A percentile compares a stretch with the other conserved stretches of the same genome.
Evolutionary conservation across 2,888 invertebrate genomes (phyloP).

Genomic region (Leucoma salicis): DNA sequence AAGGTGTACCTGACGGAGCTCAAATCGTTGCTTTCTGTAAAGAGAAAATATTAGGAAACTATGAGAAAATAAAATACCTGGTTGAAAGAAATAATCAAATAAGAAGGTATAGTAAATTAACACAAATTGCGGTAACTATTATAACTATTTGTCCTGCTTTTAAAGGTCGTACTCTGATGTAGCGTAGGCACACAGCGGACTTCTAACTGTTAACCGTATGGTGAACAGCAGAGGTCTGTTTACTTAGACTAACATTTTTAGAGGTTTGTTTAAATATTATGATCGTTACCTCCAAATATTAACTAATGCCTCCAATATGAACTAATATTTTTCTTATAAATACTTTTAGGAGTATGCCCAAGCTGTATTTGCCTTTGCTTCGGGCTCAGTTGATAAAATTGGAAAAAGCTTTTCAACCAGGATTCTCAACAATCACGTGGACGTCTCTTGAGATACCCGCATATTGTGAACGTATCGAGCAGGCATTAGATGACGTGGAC

Average conservation of each 20-base stretch:
- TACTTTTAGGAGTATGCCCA: constrained; percentile 79
- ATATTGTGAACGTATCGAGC: constrained; percentile 82
- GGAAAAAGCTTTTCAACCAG: constrained; percentile 88
- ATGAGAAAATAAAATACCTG: constrained; percentile 83
- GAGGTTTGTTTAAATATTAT: too few species aligned
- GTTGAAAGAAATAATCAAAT: constrained; percentile 84
- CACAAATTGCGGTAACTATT: not conserved
- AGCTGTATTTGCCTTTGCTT: constrained; percentile 86
- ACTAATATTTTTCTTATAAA: not conserved
- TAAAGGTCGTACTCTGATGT: not conserved
- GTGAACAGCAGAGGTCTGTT: too few species aligned
- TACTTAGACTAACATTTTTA: too few species aligned
- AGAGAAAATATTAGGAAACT: constrained; percentile 84
- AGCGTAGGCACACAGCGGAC: too few species aligned
- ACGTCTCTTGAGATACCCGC: constrained; percentile 87
- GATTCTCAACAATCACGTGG: constrained; percentile 90
- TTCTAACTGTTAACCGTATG: too few species aligned
- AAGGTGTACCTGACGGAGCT: constrained; percentile 88
- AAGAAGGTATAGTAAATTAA: constrained; percentile 48
- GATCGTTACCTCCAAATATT: not conserved
- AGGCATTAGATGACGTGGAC: constrained; percentile 83
- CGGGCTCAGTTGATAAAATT: constrained; percentile 85
- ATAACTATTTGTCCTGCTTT: not conserved
- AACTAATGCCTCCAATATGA: not conserved
- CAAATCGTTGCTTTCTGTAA: constrained; percentile 88